phyloP scores from a whole-genome alignment of 1,140 invertebrate genomes.

The Drosophila santomea region DNA sequence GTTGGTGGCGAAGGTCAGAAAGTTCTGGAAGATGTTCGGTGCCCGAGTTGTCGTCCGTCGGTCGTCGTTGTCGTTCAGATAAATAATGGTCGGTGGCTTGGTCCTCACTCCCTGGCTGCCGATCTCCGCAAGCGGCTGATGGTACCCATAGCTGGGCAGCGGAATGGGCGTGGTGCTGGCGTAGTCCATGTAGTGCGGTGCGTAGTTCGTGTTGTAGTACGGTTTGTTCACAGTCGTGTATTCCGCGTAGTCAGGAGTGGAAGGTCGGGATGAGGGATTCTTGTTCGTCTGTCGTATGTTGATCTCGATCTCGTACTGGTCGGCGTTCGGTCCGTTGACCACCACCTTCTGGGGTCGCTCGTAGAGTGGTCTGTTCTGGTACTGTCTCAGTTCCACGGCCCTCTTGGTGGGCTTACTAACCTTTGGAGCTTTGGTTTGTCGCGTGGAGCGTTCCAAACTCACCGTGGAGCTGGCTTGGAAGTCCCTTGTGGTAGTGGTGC shows the following conservation, averaged over 20 bases:
- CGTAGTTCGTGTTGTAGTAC: conserved; percentile 58
- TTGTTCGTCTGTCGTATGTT: conserved; percentile 84
- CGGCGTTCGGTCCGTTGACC: conserved; percentile 67
- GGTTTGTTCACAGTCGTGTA: conserved; percentile 69
- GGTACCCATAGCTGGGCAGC: conserved; percentile 51
- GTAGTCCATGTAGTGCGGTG: conserved; percentile 59
- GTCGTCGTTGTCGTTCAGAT: conserved; percentile 69
- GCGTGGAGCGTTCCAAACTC: conserved; percentile 14
- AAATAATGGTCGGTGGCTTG: conserved; percentile 81
- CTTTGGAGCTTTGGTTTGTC: conserved; percentile 56
- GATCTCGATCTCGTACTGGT: conserved; percentile 84
- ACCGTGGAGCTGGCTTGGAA: conserved; percentile 7
- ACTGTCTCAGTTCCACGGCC: conserved; percentile 63
- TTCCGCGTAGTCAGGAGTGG: conserved; percentile 46
- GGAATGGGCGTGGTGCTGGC: conserved; percentile 58
- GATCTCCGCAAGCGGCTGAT: conserved; percentile 34
- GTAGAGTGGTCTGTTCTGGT: conserved; percentile 58
- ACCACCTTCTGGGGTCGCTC: conserved; percentile 72
- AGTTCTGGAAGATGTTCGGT: conserved; percentile 77
- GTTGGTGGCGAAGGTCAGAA: conserved; percentile 69
- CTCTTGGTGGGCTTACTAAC: conserved; percentile 53
- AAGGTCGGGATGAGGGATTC: conserved; percentile 41
- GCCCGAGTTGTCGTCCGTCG: conserved; percentile 59
- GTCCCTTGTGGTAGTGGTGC: neutral
- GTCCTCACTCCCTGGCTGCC: conserved; percentile 52